Conservation (phyloP, 2,888 invertebrate species). For the Parnassius apollo region DNA sequence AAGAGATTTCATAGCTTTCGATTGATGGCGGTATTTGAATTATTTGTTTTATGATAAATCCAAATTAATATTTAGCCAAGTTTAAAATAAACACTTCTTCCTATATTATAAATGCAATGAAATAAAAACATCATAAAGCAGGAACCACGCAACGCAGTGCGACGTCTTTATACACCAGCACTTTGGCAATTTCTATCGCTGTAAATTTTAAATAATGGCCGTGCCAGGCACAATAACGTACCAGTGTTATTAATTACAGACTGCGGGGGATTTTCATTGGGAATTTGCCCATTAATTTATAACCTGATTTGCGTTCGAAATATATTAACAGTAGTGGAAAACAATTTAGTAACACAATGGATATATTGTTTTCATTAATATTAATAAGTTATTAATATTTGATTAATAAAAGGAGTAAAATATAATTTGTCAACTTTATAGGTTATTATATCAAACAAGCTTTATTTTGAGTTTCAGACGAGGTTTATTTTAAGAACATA, state of each 20-base stretch:
- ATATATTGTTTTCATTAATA: too few relatives aligned
- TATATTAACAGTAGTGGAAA: background rate
- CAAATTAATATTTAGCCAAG: too few relatives aligned
- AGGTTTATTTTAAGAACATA: too few relatives aligned
- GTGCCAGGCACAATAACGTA: conserved; percentile 4
- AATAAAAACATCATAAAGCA: conserved; percentile 12
- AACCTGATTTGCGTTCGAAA: background rate
- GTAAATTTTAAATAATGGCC: conserved; percentile 15
- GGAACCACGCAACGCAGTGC: conserved; percentile 1
- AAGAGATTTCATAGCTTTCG: too few relatives aligned
- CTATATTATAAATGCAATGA: background rate
- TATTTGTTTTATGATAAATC: too few relatives aligned
- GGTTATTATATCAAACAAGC: too few relatives aligned
- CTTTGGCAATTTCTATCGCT: conserved; percentile 17
- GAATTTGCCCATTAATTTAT: background rate
- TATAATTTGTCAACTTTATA: too few relatives aligned
- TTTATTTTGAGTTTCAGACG: too few relatives aligned
- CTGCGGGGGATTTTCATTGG: conserved; percentile 16
- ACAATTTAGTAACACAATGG: too few relatives aligned
- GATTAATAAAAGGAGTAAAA: too few relatives aligned
- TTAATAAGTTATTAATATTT: too few relatives aligned
- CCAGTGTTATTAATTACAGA: conserved; percentile 10
- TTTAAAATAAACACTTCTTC: background rate
- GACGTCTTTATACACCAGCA: conserved; percentile 6
- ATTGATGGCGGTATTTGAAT: too few relatives aligned